phyloP scores from a whole-genome alignment of 2,797 vertebrate species.

The Thunnus albacares region DNA sequence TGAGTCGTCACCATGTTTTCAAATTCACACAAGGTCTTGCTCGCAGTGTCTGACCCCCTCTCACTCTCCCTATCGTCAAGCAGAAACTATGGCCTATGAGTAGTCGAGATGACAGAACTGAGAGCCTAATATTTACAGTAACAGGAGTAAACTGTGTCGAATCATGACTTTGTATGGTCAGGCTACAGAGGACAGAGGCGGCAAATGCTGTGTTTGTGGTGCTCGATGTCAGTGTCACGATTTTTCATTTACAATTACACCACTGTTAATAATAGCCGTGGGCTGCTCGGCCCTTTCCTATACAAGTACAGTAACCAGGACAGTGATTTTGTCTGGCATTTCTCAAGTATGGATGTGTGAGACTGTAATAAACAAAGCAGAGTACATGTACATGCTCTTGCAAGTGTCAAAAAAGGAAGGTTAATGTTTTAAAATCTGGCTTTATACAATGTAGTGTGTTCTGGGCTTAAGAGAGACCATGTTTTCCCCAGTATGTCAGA shows the following conservation, averaged over 20 bases:
- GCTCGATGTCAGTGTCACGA: neutral
- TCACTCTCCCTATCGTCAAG: neutral
- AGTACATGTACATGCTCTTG: neutral
- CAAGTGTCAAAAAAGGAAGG: neutral
- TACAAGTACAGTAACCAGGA: neutral
- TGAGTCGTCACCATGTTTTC: neutral
- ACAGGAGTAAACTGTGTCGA: neutral
- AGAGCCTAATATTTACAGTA: constrained; percentile 70
- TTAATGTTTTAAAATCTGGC: neutral
- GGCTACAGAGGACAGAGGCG: neutral
- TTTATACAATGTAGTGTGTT: neutral
- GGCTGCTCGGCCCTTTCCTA: constrained; percentile 6
- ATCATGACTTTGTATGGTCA: constrained; percentile 78
- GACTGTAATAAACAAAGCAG: neutral
- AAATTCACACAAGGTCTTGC: neutral
- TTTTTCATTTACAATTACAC: constrained; percentile 12
- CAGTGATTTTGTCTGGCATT: neutral
- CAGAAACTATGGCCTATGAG: constrained; percentile 17
- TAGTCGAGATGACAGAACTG: constrained; percentile 6
- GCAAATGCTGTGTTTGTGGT: neutral
- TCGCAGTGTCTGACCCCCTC: neutral
- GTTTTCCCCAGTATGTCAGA: no score
- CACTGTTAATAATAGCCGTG: constrained; percentile 29
- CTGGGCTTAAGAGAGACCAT: neutral
- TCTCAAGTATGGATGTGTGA: neutral